Evolutionary conservation across 2,113 vertebrate species (phyloP), one percentile per base, ranked within the genome.

Genomic region (Chelonoidis abingdonii): DNA sequence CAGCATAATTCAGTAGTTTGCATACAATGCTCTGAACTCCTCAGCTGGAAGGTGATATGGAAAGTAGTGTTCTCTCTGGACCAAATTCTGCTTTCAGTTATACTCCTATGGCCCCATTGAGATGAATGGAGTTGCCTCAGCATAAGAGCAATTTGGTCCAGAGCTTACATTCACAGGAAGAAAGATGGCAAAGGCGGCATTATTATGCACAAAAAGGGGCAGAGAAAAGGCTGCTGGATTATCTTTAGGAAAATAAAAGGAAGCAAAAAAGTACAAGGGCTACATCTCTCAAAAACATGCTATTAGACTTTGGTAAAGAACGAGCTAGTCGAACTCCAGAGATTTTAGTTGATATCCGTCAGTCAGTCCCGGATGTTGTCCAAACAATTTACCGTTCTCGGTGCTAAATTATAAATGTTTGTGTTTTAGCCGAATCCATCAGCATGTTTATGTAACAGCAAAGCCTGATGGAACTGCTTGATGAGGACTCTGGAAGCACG

Each of bases 211-310:
- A 6, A 88, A 94, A 82, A 41, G 91, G 72, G 24, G 12, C 38
- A 78, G 50, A 44, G 31, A 88, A 96, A 94, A 86, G 47, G 38
- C 75, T 90, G 47, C 88, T 76, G 83, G 84, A 88, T 59, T 89
- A 89, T 82, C 56, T 72, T 90, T 91, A 62, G 89, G 87, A 89
- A 62, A 91, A 80, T 91, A 47, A 53, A 84, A 89, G 90, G 81
- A 84, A 93, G 3, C 41, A 78, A 31, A 94, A 29, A 95, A 84
- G 2, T 19, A 47, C 24, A 80, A 89, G 62, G 80, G 92, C 93
- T 35, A 44, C 5, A 5, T 80, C 81, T 54, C 85, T 53, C 62
- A 83, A 57, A 93, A 90, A 47, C 24, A 44, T 2, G 35, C 7
- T 54, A 54, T 84, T 3, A 10, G 65, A 57, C 29, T 50, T 89